A percentile compares a stretch with the other conserved stretches of the same genome.
These are phyloP conservation scores for Tribolium freemani DNA, from an alignment of 2,888 invertebrate genomes.

Conservation along the genomic window DNA sequence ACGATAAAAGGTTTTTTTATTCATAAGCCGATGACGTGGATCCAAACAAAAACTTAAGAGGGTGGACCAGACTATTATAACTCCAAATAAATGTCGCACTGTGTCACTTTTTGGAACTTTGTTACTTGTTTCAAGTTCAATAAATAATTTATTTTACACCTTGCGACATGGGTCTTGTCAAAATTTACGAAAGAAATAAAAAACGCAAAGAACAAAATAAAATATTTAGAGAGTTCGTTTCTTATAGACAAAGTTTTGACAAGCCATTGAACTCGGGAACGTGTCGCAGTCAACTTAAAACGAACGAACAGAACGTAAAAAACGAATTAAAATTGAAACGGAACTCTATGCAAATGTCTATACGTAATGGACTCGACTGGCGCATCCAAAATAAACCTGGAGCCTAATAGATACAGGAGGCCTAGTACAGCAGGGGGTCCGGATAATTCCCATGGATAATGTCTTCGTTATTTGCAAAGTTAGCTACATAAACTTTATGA, in stretches of 20 bases:
- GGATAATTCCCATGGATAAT: slow-evolving; percentile 38
- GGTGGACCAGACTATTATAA: background rate
- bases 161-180: background rate
- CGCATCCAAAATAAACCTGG: slow-evolving; percentile 4
- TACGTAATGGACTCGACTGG: background rate
- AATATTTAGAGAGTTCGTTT: too few relatives aligned
- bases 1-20: slow-evolving; percentile 13
- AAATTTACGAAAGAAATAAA: background rate
- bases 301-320: background rate
- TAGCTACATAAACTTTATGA: slow-evolving; percentile 37
- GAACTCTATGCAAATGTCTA: background rate
- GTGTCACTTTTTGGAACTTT: background rate
- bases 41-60: background rate
- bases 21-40: slow-evolving; percentile 2
- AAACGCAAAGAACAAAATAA: too few relatives aligned
- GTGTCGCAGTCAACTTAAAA: background rate
- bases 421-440: slow-evolving; percentile 11
- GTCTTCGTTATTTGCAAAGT: slow-evolving; percentile 41
- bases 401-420: slow-evolving; percentile 9
- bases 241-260: background rate
- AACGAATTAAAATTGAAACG: background rate
- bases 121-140: background rate
- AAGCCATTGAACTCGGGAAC: background rate
- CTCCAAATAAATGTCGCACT: background rate
- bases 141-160: background rate